Evolutionary conservation across 2,797 vertebrate genomes (phyloP).

Genomic region (Eulemur coronatus): DNA sequence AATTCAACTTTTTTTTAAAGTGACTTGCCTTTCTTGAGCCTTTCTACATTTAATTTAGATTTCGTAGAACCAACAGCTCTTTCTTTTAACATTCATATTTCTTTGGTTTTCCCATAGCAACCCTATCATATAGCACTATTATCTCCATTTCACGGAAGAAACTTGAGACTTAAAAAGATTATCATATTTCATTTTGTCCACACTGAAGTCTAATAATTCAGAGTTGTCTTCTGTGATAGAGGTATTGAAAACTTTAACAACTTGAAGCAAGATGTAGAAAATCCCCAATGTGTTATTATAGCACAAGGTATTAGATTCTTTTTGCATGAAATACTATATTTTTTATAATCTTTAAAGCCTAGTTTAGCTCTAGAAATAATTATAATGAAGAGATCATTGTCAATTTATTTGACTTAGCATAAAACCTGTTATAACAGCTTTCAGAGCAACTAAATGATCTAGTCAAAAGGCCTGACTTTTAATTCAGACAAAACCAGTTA

Average conservation of each 20-base stretch:
- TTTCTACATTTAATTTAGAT: slow-evolving; percentile 1
- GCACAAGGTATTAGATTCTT: not conserved
- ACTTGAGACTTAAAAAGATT: not conserved
- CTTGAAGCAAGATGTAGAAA: not conserved
- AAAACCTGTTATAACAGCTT: not conserved
- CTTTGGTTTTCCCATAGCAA: not conserved
- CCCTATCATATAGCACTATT: not conserved
- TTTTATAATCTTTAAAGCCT: not conserved
- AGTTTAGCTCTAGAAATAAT: slow-evolving; percentile 16
- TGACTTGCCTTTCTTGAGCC: not conserved
- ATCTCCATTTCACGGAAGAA: not conserved
- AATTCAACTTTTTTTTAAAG: not conserved
- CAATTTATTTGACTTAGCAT: slow-evolving; percentile 23
- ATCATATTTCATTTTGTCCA: not conserved
- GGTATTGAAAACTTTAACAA: not conserved
- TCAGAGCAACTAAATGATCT: not conserved
- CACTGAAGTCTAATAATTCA: not conserved
- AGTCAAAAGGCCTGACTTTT: not conserved
- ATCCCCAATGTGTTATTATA: not conserved
- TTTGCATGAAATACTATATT: not conserved
- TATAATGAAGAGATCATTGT: not conserved
- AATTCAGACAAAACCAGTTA: not conserved
- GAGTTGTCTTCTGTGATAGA: not conserved
- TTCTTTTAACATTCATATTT: not conserved
- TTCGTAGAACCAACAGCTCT: not conserved